Evolutionary conservation across 2,888 invertebrate species (phyloP).

Genomic region (Scaptomyza caliginosa): DNA sequence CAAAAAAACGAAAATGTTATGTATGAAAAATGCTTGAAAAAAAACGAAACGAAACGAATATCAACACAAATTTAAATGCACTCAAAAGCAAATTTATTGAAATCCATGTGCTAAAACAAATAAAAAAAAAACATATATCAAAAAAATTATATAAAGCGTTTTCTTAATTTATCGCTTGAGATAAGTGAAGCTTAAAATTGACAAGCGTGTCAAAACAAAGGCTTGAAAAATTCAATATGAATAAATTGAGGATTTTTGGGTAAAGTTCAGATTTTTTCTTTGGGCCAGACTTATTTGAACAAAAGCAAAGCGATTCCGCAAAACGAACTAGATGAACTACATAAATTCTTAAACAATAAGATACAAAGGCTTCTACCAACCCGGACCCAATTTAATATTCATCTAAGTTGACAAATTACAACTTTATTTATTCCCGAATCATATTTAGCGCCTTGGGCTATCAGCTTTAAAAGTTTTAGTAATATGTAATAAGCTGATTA

Average conservation of each 20-base stretch:
- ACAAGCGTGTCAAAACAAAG: neutral
- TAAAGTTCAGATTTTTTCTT: too few species aligned
- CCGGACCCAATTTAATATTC: neutral
- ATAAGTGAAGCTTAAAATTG: neutral
- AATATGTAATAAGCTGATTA: conserved; percentile 3
- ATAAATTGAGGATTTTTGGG: too few species aligned
- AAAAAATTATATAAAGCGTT: conserved; percentile 35
- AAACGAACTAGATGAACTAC: too few species aligned
- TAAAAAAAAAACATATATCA: conserved; percentile 36
- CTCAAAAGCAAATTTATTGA: conserved; percentile 44
- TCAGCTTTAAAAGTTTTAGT: neutral
- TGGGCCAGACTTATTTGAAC: too few species aligned
- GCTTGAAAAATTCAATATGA: neutral
- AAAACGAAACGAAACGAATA: conserved; percentile 11
- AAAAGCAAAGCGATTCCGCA: too few species aligned
- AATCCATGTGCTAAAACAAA: conserved; percentile 76
- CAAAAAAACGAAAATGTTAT: conserved; percentile 52
- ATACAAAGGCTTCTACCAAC: too few species aligned
- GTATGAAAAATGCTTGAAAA: conserved; percentile 30
- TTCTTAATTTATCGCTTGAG: conserved; percentile 8
- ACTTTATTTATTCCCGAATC: neutral
- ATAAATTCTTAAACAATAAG: too few species aligned
- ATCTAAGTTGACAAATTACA: neutral
- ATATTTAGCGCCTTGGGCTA: neutral
- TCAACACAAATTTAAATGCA: conserved; percentile 46